These are phyloP conservation scores for Pseudoatta argentina DNA, from an alignment of 1,140 invertebrate genomes.

Conservation along the genomic window DNA sequence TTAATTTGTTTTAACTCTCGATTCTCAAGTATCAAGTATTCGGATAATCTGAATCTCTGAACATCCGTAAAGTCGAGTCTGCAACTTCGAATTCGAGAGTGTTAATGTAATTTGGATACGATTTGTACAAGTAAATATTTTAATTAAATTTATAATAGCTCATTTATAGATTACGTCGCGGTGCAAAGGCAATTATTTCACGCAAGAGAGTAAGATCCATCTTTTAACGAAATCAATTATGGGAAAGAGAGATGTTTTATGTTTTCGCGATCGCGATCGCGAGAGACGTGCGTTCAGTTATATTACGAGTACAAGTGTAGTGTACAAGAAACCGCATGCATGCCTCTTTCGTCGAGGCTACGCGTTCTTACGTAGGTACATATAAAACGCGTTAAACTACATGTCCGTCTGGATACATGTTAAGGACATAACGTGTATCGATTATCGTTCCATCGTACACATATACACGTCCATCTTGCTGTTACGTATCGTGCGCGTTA, in stretches of 20 bases:
- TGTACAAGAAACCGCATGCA: slow-evolving; percentile 13
- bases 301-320: neutral
- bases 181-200: neutral
- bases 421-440: slow-evolving; percentile 52
- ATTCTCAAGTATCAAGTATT: neutral
- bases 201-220: neutral
- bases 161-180: neutral
- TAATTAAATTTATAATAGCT: too few species aligned
- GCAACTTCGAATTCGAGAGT: neutral
- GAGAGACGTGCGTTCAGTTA: too few species aligned
- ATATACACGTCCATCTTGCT: neutral
- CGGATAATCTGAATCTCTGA: neutral
- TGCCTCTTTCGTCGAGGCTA: neutral
- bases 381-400: slow-evolving; percentile 19
- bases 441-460: slow-evolving; percentile 32
- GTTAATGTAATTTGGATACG: neutral
- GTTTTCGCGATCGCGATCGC: neutral
- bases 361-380: neutral
- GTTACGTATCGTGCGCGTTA: slow-evolving; percentile 33
- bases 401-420: neutral
- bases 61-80: neutral
- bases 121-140: neutral
- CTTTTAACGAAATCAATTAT: neutral
- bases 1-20: neutral
- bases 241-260: neutral